These are phyloP conservation scores for Lasioglossum leucozonium DNA, from an alignment of 2,888 invertebrate genomes.

Conservation along the genomic window DNA sequence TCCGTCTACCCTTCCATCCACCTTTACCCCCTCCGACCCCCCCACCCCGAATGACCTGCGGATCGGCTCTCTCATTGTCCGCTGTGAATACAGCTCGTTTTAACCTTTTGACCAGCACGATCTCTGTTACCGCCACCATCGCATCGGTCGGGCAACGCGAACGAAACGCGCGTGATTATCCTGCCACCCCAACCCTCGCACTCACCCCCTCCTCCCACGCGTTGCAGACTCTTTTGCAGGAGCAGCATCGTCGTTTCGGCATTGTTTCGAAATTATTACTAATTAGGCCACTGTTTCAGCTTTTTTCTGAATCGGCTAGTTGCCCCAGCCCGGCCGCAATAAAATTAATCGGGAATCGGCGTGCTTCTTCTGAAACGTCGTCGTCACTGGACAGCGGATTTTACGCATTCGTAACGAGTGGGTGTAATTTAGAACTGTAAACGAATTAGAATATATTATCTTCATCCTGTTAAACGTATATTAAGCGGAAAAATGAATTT, in stretches of 20 bases:
- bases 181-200: background rate
- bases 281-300: constrained; percentile 54
- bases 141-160: constrained; percentile 17
- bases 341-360: background rate
- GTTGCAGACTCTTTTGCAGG: background rate
- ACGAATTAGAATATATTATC: no score
- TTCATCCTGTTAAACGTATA: no score
- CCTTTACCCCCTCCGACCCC: no score
- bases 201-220: background rate
- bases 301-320: constrained; percentile 9
- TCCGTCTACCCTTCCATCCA: background rate
- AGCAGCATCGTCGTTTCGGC: constrained; percentile 58
- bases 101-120: constrained; percentile 32
- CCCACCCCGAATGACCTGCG: background rate
- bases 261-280: constrained; percentile 61
- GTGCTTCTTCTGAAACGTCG: no score
- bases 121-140: constrained; percentile 28
- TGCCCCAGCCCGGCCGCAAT: background rate
- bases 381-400: no score
- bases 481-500: no score
- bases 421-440: no score
- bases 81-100: constrained; percentile 44
- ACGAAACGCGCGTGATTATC: constrained; percentile 37
- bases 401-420: no score
- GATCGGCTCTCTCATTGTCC: constrained; percentile 39